Base-by-base conservation (phyloP, 2,888 invertebrate genomes). In the Rhagophthalmus giganteus region DNA sequence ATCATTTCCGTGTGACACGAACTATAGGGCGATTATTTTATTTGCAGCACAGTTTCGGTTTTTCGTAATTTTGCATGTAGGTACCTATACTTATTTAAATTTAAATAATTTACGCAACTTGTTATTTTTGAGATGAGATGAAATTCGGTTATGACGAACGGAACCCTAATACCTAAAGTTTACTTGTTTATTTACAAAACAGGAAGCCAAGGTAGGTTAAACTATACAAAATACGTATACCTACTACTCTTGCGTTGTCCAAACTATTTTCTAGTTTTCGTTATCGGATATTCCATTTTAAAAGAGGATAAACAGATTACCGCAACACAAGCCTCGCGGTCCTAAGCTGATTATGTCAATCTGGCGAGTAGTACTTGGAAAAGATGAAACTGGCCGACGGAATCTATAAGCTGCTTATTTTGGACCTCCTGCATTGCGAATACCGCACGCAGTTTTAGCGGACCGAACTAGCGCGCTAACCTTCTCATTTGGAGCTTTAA, bases 341-440 rank as follows among this genome's bases (percentile, higher is more conserved):
- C 39, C 14, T 55, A 55, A 55, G 55, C 49, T 45, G 55, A 55
- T 55, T 55, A 55, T 55, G 55, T 55, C 55, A 53, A 55, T 53
- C 52, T 50, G 46, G 28, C 34, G 33, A 34, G 30, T n/a, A n/a
- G n/a, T 42, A 54, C 42, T 46, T 41, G 45, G 44, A 32, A 9
- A 38, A 45, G 52, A 55, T 49, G 48, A 55, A 55, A 55, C 52
- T 42, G 15, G 41, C 55, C 55, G 52, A 48, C 44, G 39, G 37
- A 52, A 32, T 34, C n/a, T 13, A 34, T 48, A 49, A 53, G 52
- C 44, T 39, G 40, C 42, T 54, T 51, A 46, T 10, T 7, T 11
- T 25, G 16, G 47, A 51, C 51, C 51, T 38, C 39, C 51, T 40
- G 15, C 45, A 51, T 38, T 45, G 45, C 20, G 37, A 39, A 24